Conservation (phyloP, 1,140 invertebrate genomes). For the Chymomyza costata region DNA sequence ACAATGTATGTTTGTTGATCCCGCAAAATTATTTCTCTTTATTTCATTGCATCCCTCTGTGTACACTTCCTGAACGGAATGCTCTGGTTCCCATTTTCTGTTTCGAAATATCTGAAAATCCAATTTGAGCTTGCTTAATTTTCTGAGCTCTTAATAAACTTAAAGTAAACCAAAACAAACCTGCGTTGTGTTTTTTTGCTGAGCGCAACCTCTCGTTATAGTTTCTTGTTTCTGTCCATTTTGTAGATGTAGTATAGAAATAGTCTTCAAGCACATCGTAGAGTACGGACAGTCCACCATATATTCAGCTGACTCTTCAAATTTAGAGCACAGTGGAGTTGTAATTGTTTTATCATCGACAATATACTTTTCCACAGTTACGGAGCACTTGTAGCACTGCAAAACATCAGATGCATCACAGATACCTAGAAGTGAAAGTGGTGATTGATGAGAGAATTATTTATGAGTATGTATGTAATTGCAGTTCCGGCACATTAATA, state of each 20-base stretch:
- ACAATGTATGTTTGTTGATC: slow-evolving; percentile 79
- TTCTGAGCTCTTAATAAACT: no score
- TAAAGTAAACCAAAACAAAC: slow-evolving; percentile 26
- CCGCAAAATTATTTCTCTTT: slow-evolving; percentile 79
- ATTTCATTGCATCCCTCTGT: slow-evolving; percentile 80
- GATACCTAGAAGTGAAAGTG: slow-evolving; percentile 28
- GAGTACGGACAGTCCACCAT: slow-evolving; percentile 85
- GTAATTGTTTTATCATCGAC: slow-evolving; percentile 69
- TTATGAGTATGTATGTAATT: background rate
- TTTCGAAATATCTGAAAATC: slow-evolving; percentile 76
- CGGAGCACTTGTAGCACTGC: slow-evolving; percentile 83
- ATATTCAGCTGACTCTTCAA: slow-evolving; percentile 81
- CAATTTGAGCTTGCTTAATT: no score
- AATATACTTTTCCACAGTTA: slow-evolving; percentile 75
- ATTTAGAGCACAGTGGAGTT: slow-evolving; percentile 82
- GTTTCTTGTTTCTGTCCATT: slow-evolving; percentile 80
- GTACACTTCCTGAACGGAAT: slow-evolving; percentile 81
- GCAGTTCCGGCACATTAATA: background rate
- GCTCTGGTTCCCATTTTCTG: slow-evolving; percentile 78
- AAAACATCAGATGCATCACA: slow-evolving; percentile 40
- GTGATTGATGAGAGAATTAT: no score
- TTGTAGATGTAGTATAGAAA: slow-evolving; percentile 78
- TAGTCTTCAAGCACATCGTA: slow-evolving; percentile 87
- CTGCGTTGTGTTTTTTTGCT: slow-evolving; percentile 81
- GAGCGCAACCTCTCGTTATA: slow-evolving; percentile 83